These are phyloP conservation scores for Bradypus variegatus DNA, from an alignment of 2,797 vertebrate species.

Conservation along the genomic window DNA sequence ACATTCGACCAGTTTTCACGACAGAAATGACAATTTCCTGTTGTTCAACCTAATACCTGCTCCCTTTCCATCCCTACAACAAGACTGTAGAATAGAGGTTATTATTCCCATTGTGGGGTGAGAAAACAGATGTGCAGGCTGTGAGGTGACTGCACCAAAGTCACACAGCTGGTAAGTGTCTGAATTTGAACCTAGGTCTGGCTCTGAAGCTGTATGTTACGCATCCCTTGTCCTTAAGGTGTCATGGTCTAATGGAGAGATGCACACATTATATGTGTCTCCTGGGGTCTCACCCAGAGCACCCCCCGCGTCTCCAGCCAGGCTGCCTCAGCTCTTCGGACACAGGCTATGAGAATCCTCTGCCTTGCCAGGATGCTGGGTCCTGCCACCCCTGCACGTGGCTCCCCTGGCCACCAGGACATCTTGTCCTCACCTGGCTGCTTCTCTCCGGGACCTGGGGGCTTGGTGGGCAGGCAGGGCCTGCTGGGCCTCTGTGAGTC, in stretches of 20 bases:
- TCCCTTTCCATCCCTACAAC: neutral
- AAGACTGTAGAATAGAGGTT: neutral
- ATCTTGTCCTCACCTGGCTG: neutral
- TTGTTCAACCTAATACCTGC: neutral
- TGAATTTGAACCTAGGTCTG: slow-evolving; percentile 12
- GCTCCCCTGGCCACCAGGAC: neutral
- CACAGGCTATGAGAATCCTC: neutral
- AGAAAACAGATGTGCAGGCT: neutral
- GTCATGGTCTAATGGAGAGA: neutral
- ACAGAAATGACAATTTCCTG: neutral
- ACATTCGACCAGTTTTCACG: neutral
- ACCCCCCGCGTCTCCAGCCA: neutral
- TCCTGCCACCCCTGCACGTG: accelerated
- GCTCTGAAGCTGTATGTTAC: neutral
- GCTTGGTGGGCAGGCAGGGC: accelerated
- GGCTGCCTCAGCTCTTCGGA: neutral
- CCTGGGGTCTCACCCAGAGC: neutral
- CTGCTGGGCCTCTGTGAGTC: neutral
- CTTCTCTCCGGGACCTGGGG: neutral
- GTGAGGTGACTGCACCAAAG: neutral
- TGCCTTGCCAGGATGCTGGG: neutral
- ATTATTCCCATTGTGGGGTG: neutral
- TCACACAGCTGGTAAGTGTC: neutral
- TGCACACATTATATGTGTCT: neutral
- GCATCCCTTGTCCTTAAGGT: neutral